These are phyloP conservation scores for Dynastes grantii DNA, from an alignment of 2,888 invertebrate genomes.

Conservation along the genomic window DNA sequence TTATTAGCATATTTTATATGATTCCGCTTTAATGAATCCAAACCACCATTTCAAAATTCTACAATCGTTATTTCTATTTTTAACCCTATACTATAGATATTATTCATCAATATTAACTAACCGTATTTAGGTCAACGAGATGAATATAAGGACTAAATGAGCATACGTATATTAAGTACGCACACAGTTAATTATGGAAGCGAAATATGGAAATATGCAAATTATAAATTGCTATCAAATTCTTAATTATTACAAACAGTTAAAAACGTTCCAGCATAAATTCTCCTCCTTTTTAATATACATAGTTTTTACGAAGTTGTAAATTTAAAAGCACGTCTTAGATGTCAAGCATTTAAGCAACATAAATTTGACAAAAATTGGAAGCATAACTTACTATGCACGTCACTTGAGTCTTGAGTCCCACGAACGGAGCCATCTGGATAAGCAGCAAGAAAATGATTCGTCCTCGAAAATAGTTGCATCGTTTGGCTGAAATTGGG, in stretches of 20 bases:
- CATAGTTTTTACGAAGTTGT: neutral
- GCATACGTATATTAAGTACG: neutral
- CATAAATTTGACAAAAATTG: neutral
- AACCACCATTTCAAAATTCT: too few relatives aligned
- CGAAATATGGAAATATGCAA: neutral
- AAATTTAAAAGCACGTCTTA: neutral
- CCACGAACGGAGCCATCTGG: slow-evolving; percentile 73
- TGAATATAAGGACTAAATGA: neutral
- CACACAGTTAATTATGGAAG: neutral
- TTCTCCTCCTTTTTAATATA: neutral
- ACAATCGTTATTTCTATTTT: neutral
- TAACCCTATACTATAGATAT: neutral
- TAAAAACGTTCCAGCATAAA: neutral
- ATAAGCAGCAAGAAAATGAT: slow-evolving; percentile 73
- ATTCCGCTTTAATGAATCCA: too few relatives aligned
- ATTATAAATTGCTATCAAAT: neutral
- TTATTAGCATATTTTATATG: too few relatives aligned
- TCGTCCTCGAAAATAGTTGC: slow-evolving; percentile 74
- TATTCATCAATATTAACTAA: slow-evolving; percentile 6
- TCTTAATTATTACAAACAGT: neutral
- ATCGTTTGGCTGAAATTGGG: slow-evolving; percentile 70
- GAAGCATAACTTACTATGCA: slow-evolving; percentile 70
- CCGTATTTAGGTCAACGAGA: slow-evolving; percentile 4
- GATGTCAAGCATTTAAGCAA: neutral
- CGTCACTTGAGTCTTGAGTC: slow-evolving; percentile 71